Evolutionary conservation across 2,797 vertebrate species (phyloP).

Genomic region (Dryobates pubescens): DNA sequence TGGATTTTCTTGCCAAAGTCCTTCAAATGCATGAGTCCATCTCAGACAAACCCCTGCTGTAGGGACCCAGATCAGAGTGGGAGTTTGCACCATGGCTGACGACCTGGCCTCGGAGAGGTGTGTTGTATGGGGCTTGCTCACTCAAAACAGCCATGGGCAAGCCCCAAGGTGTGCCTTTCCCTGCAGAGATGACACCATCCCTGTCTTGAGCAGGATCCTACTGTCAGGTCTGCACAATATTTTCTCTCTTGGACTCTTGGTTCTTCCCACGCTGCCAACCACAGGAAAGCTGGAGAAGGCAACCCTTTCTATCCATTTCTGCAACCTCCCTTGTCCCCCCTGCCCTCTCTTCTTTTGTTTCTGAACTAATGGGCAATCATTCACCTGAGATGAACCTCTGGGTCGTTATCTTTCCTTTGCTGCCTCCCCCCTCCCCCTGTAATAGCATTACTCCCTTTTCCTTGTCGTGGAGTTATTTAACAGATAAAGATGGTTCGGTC

Average conservation of each 20-base stretch:
- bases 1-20: not conserved
- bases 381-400: slow-evolving; percentile 51
- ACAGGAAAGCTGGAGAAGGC: not conserved
- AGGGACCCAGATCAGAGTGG: accelerated
- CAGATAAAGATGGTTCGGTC: slow-evolving; percentile 59
- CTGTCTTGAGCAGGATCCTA: not conserved
- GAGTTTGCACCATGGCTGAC: not conserved
- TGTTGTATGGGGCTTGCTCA: not conserved
- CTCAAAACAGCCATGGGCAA: accelerated
- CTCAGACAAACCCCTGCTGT: not conserved
- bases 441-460: slow-evolving; percentile 59
- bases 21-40: not conserved
- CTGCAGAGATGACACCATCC: not conserved
- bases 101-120: not conserved
- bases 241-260: not conserved
- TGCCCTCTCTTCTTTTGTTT: slow-evolving; percentile 35
- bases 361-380: not conserved
- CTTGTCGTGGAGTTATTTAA: slow-evolving; percentile 61
- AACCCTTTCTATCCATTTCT: not conserved
- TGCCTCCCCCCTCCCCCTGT: not conserved
- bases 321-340: not conserved
- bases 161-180: not conserved
- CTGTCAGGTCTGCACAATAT: not conserved
- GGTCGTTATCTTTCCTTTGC: slow-evolving; percentile 9
- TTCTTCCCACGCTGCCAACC: slow-evolving; percentile 29